These are phyloP conservation scores for Dicranocentrus wangi DNA, from an alignment of 2,888 invertebrate species.

Conservation along the genomic window DNA sequence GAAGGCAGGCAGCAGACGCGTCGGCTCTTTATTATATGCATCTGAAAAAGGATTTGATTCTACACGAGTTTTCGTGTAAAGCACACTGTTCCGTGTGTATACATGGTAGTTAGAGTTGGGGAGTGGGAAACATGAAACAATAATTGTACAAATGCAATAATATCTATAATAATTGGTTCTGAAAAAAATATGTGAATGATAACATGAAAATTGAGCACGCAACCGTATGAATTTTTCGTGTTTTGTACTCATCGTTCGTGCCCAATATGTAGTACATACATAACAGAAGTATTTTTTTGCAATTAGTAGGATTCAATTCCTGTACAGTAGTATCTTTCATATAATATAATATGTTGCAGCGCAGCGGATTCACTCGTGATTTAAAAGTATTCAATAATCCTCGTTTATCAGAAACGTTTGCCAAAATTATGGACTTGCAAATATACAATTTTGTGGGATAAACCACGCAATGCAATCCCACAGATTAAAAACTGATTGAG, in stretches of 20 bases:
- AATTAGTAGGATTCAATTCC: not conserved
- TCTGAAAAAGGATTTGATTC: not conserved
- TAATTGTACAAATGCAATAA: constrained; percentile 2
- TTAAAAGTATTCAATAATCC: constrained; percentile 10
- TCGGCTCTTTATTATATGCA: not conserved
- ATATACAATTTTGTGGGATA: not conserved
- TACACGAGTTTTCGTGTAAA: constrained; percentile 23
- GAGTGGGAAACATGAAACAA: not conserved
- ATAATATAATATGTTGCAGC: no score
- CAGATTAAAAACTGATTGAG: no score
- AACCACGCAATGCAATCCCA: constrained; percentile 2
- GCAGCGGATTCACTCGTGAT: constrained; percentile 5
- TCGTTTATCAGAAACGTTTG: constrained; percentile 13
- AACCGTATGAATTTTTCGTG: not conserved
- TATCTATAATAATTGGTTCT: constrained; percentile 22
- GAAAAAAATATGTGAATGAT: constrained; percentile 31
- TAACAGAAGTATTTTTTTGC: no score
- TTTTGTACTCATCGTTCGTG: not conserved
- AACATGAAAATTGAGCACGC: constrained; percentile 35
- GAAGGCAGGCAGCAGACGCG: not conserved
- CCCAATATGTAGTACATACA: no score
- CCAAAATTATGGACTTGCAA: constrained; percentile 10
- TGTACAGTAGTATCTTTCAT: not conserved
- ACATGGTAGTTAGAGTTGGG: not conserved
- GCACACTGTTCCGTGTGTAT: constrained; percentile 26